A percentile compares a stretch with the other conserved stretches of the same genome.
Conservation (phyloP, 2,888 invertebrate genomes). For the Eubasilissa splendida region DNA sequence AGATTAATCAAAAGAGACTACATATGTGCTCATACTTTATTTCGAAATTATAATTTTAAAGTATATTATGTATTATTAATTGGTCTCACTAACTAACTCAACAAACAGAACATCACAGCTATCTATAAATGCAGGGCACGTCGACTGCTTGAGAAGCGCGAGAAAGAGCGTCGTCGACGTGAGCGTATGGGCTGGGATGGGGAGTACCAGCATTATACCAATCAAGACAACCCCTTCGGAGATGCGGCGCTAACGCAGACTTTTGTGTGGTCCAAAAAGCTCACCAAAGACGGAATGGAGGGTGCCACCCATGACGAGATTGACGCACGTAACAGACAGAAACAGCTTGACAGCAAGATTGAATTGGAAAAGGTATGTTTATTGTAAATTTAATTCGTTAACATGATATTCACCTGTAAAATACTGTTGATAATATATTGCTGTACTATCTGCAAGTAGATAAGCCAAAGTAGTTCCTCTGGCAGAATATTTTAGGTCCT, state of each 20-base stretch:
- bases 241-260: constrained; percentile 95
- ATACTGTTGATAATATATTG: too few species aligned
- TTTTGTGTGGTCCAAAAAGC: constrained; percentile 97
- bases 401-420: too few species aligned
- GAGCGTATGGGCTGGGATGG: constrained; percentile 98
- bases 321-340: constrained; percentile 86
- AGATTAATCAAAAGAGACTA: too few species aligned
- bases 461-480: too few species aligned
- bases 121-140: constrained; percentile 70
- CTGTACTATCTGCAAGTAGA: too few species aligned
- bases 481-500: too few species aligned
- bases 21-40: too few species aligned
- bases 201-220: constrained; percentile 97
- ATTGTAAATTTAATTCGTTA: too few species aligned
- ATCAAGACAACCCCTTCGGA: constrained; percentile 98
- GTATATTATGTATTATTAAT: too few species aligned
- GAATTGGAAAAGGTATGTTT: constrained; percentile 88
- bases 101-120: too few species aligned
- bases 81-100: too few species aligned
- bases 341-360: constrained; percentile 91
- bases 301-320: constrained; percentile 85
- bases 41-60: too few species aligned
- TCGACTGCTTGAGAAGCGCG: constrained; percentile 91
- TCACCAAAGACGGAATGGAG: constrained; percentile 92
- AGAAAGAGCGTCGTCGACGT: constrained; percentile 89